These are phyloP conservation scores for Sinhomidia bicolor DNA, from an alignment of 2,888 invertebrate genomes.

Conservation along the genomic window DNA sequence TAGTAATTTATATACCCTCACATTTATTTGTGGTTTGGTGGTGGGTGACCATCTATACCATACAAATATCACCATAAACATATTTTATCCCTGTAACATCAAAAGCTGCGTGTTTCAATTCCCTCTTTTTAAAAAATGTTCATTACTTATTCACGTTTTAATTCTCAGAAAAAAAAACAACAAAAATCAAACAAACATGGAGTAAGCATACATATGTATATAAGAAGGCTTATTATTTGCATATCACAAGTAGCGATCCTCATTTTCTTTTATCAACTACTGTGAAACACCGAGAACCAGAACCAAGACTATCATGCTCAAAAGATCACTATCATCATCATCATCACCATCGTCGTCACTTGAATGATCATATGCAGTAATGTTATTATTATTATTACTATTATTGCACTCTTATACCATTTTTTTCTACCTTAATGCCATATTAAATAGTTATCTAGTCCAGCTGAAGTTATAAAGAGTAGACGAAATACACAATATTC, in stretches of 20 bases:
- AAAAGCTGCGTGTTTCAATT: too few species aligned
- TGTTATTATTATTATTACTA: background rate
- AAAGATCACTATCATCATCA: constrained; percentile 23
- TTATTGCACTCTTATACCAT: background rate
- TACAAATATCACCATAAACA: too few species aligned
- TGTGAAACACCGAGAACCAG: background rate
- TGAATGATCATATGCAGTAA: background rate
- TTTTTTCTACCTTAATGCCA: too few species aligned
- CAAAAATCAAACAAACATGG: background rate
- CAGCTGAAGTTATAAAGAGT: background rate
- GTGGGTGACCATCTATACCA: too few species aligned
- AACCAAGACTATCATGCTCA: background rate
- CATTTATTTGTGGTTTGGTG: too few species aligned
- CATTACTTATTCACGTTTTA: background rate
- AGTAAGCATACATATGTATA: too few species aligned
- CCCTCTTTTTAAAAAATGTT: too few species aligned
- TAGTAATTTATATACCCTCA: too few species aligned
- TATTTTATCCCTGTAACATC: too few species aligned
- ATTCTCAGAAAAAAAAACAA: background rate
- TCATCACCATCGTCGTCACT: background rate
- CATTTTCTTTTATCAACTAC: constrained; percentile 26
- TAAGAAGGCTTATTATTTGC: too few species aligned
- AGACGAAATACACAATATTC: background rate
- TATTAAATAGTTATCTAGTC: background rate
- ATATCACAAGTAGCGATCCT: constrained; percentile 43